Percentiles rank a stretch among this genome's conserved stretches.
Evolutionary conservation across 1,140 invertebrate species (phyloP).

Genomic region (Drosophila sucinea): DNA sequence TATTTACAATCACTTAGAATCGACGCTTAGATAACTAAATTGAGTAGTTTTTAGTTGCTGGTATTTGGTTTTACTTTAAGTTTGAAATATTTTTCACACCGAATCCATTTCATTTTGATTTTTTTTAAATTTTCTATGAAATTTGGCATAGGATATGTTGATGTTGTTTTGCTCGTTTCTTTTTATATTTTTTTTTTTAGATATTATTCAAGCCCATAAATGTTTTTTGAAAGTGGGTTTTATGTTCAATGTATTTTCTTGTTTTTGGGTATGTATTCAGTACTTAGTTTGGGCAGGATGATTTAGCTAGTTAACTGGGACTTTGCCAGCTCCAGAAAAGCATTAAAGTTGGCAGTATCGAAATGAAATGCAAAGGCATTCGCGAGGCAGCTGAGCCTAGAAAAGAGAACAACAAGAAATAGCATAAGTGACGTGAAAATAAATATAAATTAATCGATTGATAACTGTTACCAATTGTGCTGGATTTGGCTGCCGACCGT

Average conservation of each 20-base stretch:
- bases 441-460: neutral
- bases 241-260: neutral
- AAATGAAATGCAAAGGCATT: slow-evolving; percentile 49
- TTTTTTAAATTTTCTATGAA: slow-evolving; percentile 62
- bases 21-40: slow-evolving; percentile 65
- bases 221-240: slow-evolving; percentile 12
- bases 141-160: slow-evolving; percentile 81
- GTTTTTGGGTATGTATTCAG: neutral
- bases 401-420: neutral
- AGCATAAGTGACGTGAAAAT: neutral
- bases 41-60: slow-evolving; percentile 57
- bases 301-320: slow-evolving; percentile 57
- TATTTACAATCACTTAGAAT: slow-evolving; percentile 66
- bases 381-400: slow-evolving; percentile 46
- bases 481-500: slow-evolving; percentile 84
- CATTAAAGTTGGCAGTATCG: slow-evolving; percentile 25
- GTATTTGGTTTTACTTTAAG: slow-evolving; percentile 18
- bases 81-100: slow-evolving; percentile 38
- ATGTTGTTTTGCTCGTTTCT: slow-evolving; percentile 33
- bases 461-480: slow-evolving; percentile 83
- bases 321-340: slow-evolving; percentile 49
- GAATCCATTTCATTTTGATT: slow-evolving; percentile 14
- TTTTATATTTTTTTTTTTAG: slow-evolving; percentile 12
- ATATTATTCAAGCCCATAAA: slow-evolving; percentile 15
- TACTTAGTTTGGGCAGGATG: neutral